Evolutionary conservation across 2,888 invertebrate species (phyloP), one percentile per base, ranked within the genome.

Genomic region (Ormyrus labotus): DNA sequence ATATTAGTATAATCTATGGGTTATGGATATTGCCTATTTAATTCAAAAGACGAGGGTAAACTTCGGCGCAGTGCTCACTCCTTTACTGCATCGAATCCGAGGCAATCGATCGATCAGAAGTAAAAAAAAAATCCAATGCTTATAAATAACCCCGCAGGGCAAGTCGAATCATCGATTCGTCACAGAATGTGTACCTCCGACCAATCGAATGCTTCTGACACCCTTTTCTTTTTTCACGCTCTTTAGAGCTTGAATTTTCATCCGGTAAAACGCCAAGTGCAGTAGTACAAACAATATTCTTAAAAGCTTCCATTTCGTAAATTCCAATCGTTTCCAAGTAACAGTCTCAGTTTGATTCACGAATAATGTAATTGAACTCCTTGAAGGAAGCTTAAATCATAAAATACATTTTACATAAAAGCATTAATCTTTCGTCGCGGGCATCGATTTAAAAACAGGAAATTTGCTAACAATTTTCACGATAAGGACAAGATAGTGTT

Each of bases 121-220:
- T 71, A 81, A 71, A 70, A 78, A 78, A 79, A 72, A 51, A n/a
- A 64, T 45, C 71, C 71, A n/a, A 5, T 67, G 69, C 78, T 75
- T 67, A 71, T 75, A 78, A 81, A 81, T 81, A 78, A 78, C 58
- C 11, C 67, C 67, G 61, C 70, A 71, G 53, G 34, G 69, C 78
- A 57, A 61, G 50, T 70, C 78, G 71, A 78, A 81, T 81, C 67
- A 57, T 57, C 78, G 74, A 85, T 85, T 84, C 82, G 85, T 81
- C 74, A 84, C 86, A 86, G 85, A 84, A 85, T 86, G 86, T 83
- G 81, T 79, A 5, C n/a, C 65, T 8, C 48, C 69, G 65, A 53
- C 45, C 57, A 65, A 50, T 63, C 61, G 47, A 50, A 34, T n/a
- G 51, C 60, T 71, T 80, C 72, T 68, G 8, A 50, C 72, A 80